These are phyloP conservation scores for Epistrophe grossulariae DNA, from an alignment of 2,888 invertebrate genomes.

Conservation along the genomic window DNA sequence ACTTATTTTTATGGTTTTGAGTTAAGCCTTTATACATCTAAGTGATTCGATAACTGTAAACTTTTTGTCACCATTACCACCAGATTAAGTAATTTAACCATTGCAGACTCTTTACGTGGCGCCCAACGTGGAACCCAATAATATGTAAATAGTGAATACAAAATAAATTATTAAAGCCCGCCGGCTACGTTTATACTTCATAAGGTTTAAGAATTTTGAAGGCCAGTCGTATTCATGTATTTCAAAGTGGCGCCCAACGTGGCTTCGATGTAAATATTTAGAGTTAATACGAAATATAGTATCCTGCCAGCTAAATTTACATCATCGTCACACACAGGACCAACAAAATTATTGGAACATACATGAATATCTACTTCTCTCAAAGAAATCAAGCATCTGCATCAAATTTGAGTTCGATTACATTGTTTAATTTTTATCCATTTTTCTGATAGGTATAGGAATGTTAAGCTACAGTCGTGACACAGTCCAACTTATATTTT, in stretches of 20 bases:
- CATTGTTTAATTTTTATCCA: not conserved
- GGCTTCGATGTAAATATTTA: fast-evolving
- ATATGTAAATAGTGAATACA: not conserved
- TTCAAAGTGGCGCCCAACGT: conserved; percentile 4
- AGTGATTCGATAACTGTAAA: no score
- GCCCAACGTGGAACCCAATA: not conserved
- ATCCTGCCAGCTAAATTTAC: not conserved
- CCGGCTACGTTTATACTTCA: not conserved
- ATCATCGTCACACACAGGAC: not conserved
- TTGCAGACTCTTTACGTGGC: not conserved
- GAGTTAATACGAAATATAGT: not conserved
- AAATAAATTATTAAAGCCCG: not conserved
- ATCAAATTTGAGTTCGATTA: not conserved
- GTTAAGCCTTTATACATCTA: not conserved
- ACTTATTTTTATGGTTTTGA: not conserved
- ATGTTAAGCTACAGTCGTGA: not conserved
- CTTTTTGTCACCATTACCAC: no score
- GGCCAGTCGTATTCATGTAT: not conserved
- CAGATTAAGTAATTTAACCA: no score
- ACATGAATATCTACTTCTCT: no score
- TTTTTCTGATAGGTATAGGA: not conserved
- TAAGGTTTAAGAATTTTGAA: no score
- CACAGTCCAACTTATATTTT: conserved; percentile 31
- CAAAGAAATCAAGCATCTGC: not conserved
- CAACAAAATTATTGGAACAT: not conserved